phyloP scores from a whole-genome alignment of 92 coral and sea anemone genomes.

The Diadumene lineata region DNA sequence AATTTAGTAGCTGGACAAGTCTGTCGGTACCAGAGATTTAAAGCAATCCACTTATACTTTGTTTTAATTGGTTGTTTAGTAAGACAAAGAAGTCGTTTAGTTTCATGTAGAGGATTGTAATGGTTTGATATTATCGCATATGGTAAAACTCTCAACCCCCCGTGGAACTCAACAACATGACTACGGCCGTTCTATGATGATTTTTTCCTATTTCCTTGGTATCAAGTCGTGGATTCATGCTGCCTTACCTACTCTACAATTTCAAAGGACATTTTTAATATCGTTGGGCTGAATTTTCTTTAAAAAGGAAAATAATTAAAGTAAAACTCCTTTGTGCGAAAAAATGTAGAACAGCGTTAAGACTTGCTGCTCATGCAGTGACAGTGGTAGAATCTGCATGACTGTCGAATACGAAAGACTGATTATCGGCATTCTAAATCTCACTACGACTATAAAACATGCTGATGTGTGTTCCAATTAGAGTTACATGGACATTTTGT shows the following conservation, averaged over 20 bases:
- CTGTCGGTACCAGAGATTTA: neutral
- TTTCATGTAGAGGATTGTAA: neutral
- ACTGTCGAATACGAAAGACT: neutral
- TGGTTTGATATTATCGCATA: neutral
- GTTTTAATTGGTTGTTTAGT: conserved; percentile 10
- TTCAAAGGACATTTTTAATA: neutral
- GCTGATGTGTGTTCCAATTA: no score
- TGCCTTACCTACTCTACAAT: neutral
- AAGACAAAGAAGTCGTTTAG: conserved; percentile 1
- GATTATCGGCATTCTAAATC: no score
- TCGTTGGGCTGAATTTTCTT: neutral
- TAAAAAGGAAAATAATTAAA: neutral
- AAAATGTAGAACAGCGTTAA: neutral
- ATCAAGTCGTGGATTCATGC: neutral
- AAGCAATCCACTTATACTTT: neutral
- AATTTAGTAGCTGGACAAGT: neutral
- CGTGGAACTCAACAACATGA: neutral
- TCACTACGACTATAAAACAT: no score
- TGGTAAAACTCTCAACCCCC: conserved; percentile 15
- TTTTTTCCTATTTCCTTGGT: neutral
- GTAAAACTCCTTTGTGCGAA: neutral
- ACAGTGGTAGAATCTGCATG: neutral
- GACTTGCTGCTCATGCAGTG: neutral
- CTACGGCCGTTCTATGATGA: neutral
- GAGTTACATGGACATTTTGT: no score